These are phyloP conservation scores for Eidolon helvum DNA, from an alignment of 2,113 vertebrate species.

Conservation along the genomic window DNA sequence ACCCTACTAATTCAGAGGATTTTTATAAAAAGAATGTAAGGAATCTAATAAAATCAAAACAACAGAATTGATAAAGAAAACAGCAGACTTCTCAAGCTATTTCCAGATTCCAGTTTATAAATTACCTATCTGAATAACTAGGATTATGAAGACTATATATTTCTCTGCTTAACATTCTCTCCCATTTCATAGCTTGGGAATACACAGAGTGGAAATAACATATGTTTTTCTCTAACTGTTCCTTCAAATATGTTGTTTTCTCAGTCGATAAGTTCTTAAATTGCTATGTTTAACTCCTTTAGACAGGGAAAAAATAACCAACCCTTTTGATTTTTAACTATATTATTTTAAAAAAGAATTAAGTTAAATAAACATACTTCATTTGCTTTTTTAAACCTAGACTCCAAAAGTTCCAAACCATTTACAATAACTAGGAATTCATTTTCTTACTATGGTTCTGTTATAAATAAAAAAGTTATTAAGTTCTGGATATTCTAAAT, in stretches of 20 bases:
- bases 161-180: not conserved
- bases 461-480: not conserved
- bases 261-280: not conserved
- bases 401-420: not conserved
- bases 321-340: not conserved
- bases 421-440: not conserved
- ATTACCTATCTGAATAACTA: constrained; percentile 2
- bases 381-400: constrained; percentile 9
- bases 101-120: not conserved
- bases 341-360: not conserved
- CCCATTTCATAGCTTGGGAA: not conserved
- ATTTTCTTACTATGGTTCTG: not conserved
- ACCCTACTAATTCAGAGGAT: not conserved
- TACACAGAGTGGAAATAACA: not conserved
- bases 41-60: constrained; percentile 41
- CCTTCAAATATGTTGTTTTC: not conserved
- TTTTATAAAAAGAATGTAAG: constrained; percentile 40
- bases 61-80: constrained; percentile 23
- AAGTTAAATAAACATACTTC: not conserved
- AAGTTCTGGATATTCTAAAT: not conserved
- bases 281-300: constrained; percentile 3
- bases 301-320: not conserved
- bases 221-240: not conserved
- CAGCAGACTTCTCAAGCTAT: not conserved
- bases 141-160: not conserved